Evolutionary conservation across 2,888 invertebrate species (phyloP), one percentile per base, ranked within the genome.

Genomic region (Caenorhabditis virilis): DNA sequence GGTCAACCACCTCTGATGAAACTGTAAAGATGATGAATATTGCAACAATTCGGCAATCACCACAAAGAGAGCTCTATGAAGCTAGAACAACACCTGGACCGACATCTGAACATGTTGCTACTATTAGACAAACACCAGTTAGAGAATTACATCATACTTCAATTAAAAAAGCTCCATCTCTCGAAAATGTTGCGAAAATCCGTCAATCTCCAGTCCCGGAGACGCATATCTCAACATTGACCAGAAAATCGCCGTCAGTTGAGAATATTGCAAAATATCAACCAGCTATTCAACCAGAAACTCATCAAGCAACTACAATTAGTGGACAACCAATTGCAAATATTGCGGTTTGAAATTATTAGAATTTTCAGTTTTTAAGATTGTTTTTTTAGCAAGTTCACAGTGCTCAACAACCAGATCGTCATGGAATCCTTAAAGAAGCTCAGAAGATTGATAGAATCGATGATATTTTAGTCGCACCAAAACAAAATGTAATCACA

Each of bases 31-130:
- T 61, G 16, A 69, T 72, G 59, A 72, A 72, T 43, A 42, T 64
- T 13, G 72, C 72, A 4, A 69, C 66, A 6, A 53, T 72, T 35
- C 51, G 72, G n/a, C 59, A 66, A 53, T 69, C 72, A 1, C 72
- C 72, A 33, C 69, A 69, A 39, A 53, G 60, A 47, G 72, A 72
- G 35, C 15, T 57, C 16, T 49, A 59, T 26, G 61, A 62, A 25
- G 55, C 68, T 1, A 57, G 63, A 52, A 69, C 66, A 5, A 69
- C 72, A 27, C 55, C 55, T 11, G 64, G 61, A 20, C 63, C 66
- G 15, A 46, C 63, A 11, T 52, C 63, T 0, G 72, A 72, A 43
- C 66, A 69, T 38, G 72, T 60, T 16, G 72, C 72, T 15, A 66
- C 68, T 2, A 62, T 72, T n/a, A 48, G 72, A 16, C 60, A 60